Conservation (phyloP, 2,797 vertebrate species). For the Acanthurus tractus region DNA sequence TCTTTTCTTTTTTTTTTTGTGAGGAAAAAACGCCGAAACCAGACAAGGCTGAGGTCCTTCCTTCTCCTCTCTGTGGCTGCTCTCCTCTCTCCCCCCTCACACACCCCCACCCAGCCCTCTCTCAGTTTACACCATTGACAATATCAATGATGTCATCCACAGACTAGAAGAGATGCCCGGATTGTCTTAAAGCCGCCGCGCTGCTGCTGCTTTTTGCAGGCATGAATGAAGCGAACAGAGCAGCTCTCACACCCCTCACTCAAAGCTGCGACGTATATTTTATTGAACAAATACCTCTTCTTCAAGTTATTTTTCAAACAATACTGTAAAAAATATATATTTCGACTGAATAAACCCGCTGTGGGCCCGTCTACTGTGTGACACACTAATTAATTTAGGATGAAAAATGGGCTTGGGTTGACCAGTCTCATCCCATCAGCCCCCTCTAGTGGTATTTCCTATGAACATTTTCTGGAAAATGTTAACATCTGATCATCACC, state of each 20-base stretch:
- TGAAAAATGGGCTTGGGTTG: too few species aligned
- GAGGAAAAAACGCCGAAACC: constrained; percentile 44
- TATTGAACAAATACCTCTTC: not conserved
- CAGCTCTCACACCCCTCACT: not conserved
- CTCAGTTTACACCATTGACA: constrained; percentile 78
- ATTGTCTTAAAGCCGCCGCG: constrained; percentile 81
- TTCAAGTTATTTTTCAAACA: too few species aligned
- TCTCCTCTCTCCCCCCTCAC: constrained; percentile 40
- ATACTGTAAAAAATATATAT: too few species aligned
- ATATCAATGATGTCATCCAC: constrained; percentile 87
- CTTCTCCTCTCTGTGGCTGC: constrained; percentile 26
- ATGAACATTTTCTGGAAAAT: not conserved
- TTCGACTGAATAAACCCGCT: too few species aligned
- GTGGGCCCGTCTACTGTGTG: too few species aligned
- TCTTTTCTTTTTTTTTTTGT: not conserved
- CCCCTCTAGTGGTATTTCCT: constrained; percentile 10
- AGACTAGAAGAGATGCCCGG: constrained; percentile 83
- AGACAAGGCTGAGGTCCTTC: constrained; percentile 37
- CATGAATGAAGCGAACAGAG: constrained; percentile 41
- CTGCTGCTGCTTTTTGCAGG: constrained; percentile 10
- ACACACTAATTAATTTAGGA: not conserved
- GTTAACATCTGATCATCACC: not conserved
- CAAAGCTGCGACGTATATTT: not conserved
- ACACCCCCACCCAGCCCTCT: constrained; percentile 54
- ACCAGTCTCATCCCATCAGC: not conserved